Percentiles rank a stretch among this genome's conserved stretches.
Conservation (phyloP, 2,113 vertebrate genomes). For the Pachyramphus minor region DNA sequence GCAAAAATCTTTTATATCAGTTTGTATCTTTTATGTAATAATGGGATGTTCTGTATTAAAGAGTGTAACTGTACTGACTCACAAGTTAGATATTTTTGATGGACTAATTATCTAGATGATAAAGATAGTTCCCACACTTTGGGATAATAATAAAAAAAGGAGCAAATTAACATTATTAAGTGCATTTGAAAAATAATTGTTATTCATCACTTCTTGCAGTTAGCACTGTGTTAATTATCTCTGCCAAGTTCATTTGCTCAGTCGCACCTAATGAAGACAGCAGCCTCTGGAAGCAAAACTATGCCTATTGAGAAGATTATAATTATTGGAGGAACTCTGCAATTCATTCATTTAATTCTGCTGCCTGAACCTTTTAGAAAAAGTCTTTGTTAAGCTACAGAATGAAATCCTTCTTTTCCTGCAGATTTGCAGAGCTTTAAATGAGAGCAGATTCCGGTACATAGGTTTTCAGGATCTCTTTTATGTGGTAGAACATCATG, state of each 20-base stretch:
- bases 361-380: slow-evolving; percentile 49
- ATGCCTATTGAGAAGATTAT: slow-evolving; percentile 11
- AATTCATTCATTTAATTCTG: slow-evolving; percentile 39
- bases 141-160: background rate
- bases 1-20: background rate
- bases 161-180: slow-evolving; percentile 48
- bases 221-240: slow-evolving; percentile 54
- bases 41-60: background rate
- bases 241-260: slow-evolving; percentile 49
- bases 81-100: background rate
- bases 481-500: slow-evolving; percentile 30
- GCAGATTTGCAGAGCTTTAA: background rate
- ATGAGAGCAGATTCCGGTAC: background rate
- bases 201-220: slow-evolving; percentile 24
- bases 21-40: background rate
- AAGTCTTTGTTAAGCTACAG: slow-evolving; percentile 10
- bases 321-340: slow-evolving; percentile 13
- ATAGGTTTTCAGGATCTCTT: background rate
- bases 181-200: slow-evolving; percentile 45
- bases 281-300: slow-evolving; percentile 40
- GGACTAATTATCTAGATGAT: background rate
- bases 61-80: background rate
- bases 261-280: background rate
- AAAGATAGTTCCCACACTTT: slow-evolving; percentile 10
- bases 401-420: background rate